Evolutionary conservation across 2,888 invertebrate genomes (phyloP).

Genomic region (Scaptomyza flava): DNA sequence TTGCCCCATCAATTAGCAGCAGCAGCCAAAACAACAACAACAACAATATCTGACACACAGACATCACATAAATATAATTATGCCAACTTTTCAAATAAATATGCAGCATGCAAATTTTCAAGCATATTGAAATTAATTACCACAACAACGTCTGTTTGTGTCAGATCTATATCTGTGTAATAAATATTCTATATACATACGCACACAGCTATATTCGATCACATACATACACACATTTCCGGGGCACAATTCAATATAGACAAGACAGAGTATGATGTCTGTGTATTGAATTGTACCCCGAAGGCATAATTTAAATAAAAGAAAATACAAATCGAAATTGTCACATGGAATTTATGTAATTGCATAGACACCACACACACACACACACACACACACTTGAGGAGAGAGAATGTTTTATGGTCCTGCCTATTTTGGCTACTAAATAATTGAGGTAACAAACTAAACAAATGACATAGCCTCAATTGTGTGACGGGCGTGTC

Average conservation of each 20-base stretch:
- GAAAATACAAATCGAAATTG: conserved; percentile 77
- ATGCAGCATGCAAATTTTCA: conserved; percentile 37
- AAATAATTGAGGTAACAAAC: conserved; percentile 74
- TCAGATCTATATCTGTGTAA: conserved; percentile 49
- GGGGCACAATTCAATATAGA: too few species aligned
- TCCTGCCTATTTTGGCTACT: conserved; percentile 32
- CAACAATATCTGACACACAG: conserved; percentile 39
- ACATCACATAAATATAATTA: conserved; percentile 73
- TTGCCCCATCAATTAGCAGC: conserved; percentile 62
- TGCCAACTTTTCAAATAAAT: conserved; percentile 59
- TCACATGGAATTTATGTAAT: conserved; percentile 76
- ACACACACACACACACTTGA: conserved; percentile 6
- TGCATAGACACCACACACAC: conserved; percentile 60
- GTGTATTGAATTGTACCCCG: conserved; percentile 13
- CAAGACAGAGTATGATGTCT: too few species aligned
- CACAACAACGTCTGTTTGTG: conserved; percentile 68
- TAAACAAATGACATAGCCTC: conserved; percentile 77
- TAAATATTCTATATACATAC: conserved; percentile 66
- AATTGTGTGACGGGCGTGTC: conserved; percentile 66
- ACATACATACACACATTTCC: conserved; percentile 11
- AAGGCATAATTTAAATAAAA: conserved; percentile 74
- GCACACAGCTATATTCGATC: conserved; percentile 43
- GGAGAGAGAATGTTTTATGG: conserved; percentile 44
- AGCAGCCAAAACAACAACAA: conserved; percentile 10
- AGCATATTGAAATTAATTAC: conserved; percentile 75